Conservation (phyloP, 2,113 vertebrate species). For the Sialia sialis region DNA sequence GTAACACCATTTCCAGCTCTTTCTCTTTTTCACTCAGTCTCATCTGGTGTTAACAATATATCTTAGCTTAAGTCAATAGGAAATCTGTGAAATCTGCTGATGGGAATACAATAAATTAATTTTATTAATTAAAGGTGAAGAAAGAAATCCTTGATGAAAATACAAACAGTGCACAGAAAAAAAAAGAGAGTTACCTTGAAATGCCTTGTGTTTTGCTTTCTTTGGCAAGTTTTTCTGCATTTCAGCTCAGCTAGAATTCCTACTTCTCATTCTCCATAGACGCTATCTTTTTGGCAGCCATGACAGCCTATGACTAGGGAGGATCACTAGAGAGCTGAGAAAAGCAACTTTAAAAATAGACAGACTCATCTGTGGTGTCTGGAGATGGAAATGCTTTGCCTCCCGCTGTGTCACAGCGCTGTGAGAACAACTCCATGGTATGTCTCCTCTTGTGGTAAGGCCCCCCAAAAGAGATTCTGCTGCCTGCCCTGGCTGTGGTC, state of each 20-base stretch:
- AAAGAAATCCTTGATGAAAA: not conserved
- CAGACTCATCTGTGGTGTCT: conserved; percentile 9
- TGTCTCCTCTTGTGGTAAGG: not conserved
- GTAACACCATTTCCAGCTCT: not conserved
- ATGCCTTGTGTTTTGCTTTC: not conserved
- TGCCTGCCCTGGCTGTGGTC: not conserved
- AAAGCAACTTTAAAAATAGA: conserved; percentile 31
- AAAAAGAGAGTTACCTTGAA: not conserved
- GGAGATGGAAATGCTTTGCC: not conserved
- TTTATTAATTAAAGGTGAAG: not conserved
- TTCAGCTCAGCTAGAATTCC: not conserved
- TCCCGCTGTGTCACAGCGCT: not conserved
- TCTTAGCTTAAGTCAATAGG: not conserved
- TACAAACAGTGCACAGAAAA: not conserved
- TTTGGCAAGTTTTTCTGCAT: not conserved
- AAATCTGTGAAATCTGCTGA: not conserved
- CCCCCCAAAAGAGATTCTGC: not conserved
- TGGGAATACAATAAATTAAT: not conserved
- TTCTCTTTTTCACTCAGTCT: not conserved
- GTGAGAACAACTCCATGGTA: not conserved
- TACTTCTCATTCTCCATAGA: not conserved
- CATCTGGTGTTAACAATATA: not conserved
- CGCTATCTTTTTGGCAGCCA: not conserved
- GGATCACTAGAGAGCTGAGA: not conserved
- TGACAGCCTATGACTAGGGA: not conserved